phyloP scores from a whole-genome alignment of 2,888 invertebrate genomes.

The Parnassius glacialis region DNA sequence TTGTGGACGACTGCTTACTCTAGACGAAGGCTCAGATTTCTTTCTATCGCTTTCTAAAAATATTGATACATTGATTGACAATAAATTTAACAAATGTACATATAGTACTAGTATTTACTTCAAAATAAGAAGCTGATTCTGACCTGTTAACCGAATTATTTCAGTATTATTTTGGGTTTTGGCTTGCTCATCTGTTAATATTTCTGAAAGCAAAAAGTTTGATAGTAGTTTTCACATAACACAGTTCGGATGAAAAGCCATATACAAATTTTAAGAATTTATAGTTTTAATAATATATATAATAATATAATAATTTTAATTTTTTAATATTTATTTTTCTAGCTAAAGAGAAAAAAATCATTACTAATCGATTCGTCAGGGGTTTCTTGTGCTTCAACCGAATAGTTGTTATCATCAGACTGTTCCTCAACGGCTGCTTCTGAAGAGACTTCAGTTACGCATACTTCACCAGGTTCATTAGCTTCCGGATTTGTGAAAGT shows the following conservation, averaged over 20 bases:
- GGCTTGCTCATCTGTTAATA: conserved; percentile 4
- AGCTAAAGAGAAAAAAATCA: neutral
- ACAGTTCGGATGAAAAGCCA: too few species aligned
- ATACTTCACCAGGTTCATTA: conserved; percentile 13
- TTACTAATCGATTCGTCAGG: conserved; percentile 9
- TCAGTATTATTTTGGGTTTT: conserved; percentile 9
- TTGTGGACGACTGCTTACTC: conserved; percentile 48
- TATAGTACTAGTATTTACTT: neutral
- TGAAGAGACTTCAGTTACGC: neutral
- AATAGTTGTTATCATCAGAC: neutral
- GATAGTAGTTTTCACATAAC: too few species aligned
- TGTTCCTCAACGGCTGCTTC: conserved; percentile 1
- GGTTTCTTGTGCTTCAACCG: conserved; percentile 1
- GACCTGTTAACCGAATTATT: conserved; percentile 13
- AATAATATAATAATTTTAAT: too few species aligned
- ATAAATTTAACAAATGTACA: neutral
- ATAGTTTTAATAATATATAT: too few species aligned
- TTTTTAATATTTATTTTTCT: too few species aligned
- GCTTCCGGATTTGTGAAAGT: neutral
- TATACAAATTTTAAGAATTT: too few species aligned
- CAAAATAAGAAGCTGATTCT: neutral
- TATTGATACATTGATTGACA: neutral
- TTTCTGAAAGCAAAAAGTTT: conserved; percentile 6
- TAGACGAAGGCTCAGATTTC: conserved; percentile 38
- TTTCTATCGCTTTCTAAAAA: conserved; percentile 31